Base-by-base conservation (phyloP, 2,797 vertebrate genomes). In the Phrynocephalus guinanensis region DNA sequence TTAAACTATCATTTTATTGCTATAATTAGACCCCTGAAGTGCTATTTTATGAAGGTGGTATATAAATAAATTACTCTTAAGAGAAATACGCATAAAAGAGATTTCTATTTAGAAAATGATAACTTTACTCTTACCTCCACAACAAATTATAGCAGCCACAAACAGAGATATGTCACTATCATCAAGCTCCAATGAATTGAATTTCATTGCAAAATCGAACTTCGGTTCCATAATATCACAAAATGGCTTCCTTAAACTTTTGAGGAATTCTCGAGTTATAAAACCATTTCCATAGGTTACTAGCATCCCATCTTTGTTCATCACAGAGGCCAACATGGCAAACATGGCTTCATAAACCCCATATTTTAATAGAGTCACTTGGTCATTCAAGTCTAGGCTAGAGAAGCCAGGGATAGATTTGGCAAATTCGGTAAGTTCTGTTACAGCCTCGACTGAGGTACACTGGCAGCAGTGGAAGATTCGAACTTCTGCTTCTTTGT, bases 141-240 rank as follows among this genome's bases (percentile, higher is more conserved):
- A 99, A 95, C 98, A 99, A 93, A 99, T 99, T 77, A 99, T 98
- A 86, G 98, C 97, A 13, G 99, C 99, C 89, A 99, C 98, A 56
- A 99, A 99, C 11, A 99, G 98, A 4, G 99, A 97, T 78, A 99
- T 97, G 88, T 99, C 99, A 0, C 98, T 98, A 93, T 99, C 99
- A 2, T 99, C 98, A 91, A 99, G 95, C 86, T 98, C 98, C 88
- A 99, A 94, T 6, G 98, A 97, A 22, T 99, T 99, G 96, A 99
- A 99, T 92, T 98, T 98, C 93, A 98, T 97, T 52, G 99, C 98
- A 20, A 99, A 99, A 93, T 99, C 98, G 92, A 99, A 99, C 94
- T 99, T 99, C 3, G 99, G 98, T 92, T 99, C 99, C 98, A 99
- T 98, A 96, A 99, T 99, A 89, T 99, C 98, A 18, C 99, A 98